Evolutionary conservation across 2,797 vertebrate genomes (phyloP).

Genomic region (Labroides dimidiatus): DNA sequence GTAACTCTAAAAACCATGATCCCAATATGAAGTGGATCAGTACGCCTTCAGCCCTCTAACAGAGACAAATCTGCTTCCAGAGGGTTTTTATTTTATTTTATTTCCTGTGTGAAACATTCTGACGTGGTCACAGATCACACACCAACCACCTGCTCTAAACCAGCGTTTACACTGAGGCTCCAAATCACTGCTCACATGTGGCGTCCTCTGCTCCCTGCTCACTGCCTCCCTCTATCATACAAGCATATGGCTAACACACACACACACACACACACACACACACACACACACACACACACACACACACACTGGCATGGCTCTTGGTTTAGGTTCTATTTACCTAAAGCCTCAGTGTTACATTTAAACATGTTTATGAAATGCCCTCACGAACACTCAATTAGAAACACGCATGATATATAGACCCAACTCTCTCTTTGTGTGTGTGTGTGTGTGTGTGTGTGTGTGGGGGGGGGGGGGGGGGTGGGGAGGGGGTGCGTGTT

Average conservation of each 20-base stretch:
- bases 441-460: slow-evolving; percentile 9
- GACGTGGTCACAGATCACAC: slow-evolving; percentile 29
- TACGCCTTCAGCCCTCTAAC: neutral
- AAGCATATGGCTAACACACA: slow-evolving; percentile 49
- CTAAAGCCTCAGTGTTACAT: slow-evolving; percentile 1
- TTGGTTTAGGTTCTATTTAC: slow-evolving; percentile 15
- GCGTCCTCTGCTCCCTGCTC: neutral
- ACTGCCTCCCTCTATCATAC: slow-evolving; percentile 53
- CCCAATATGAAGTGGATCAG: no score
- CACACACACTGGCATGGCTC: slow-evolving; percentile 34
- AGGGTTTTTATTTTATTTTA: no score
- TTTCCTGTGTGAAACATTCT: slow-evolving; percentile 5
- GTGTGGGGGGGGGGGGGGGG: no score
- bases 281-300: slow-evolving; percentile 52
- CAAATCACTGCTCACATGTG: slow-evolving; percentile 38
- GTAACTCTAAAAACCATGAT: no score
- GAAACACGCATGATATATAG: slow-evolving; percentile 19
- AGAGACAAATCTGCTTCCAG: neutral
- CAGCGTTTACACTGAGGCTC: slow-evolving; percentile 30
- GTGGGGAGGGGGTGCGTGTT: no score
- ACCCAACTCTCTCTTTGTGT: slow-evolving; percentile 27
- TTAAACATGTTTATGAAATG: slow-evolving; percentile 37
- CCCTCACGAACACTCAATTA: slow-evolving; percentile 50
- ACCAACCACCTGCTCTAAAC: slow-evolving; percentile 44
- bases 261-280: slow-evolving; percentile 18